Conservation (phyloP, 2,888 invertebrate genomes). For the Atherix ibis region DNA sequence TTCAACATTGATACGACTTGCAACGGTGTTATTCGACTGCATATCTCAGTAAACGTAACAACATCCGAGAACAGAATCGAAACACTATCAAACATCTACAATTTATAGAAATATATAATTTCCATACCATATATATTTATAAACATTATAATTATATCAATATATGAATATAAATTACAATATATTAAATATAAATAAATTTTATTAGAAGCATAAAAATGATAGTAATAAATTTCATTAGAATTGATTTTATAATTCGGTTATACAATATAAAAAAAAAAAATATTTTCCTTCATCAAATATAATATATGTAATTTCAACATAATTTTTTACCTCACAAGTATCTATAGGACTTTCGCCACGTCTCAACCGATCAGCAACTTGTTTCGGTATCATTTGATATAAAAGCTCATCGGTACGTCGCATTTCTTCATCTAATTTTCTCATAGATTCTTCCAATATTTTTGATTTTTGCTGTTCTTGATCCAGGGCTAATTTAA, state of each 20-base stretch:
- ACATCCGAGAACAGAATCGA: constrained; percentile 96
- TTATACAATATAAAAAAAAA: too few relatives aligned
- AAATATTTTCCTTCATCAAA: too few relatives aligned
- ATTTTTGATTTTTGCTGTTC: constrained; percentile 95
- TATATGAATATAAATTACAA: too few relatives aligned
- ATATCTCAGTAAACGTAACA: constrained; percentile 94
- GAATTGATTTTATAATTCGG: too few relatives aligned
- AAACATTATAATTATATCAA: too few relatives aligned
- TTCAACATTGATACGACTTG: constrained; percentile 96
- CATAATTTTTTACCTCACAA: constrained; percentile 65
- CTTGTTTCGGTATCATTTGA: constrained; percentile 98
- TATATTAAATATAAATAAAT: too few relatives aligned
- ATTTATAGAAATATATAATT: too few relatives aligned
- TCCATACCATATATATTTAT: too few relatives aligned
- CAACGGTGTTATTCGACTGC: constrained; percentile 90
- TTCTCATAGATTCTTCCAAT: constrained; percentile 89
- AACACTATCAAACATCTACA: constrained; percentile 88
- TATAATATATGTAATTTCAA: not conserved
- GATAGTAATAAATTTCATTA: too few relatives aligned
- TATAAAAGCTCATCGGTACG: constrained; percentile 89
- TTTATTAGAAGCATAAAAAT: too few relatives aligned
- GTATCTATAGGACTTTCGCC: constrained; percentile 95
- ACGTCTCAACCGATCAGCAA: constrained; percentile 79
- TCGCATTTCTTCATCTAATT: constrained; percentile 89
- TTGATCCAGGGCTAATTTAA: constrained; percentile 88